Conservation (phyloP, 2,113 vertebrate genomes). For the Callocephalon fimbriatum region DNA sequence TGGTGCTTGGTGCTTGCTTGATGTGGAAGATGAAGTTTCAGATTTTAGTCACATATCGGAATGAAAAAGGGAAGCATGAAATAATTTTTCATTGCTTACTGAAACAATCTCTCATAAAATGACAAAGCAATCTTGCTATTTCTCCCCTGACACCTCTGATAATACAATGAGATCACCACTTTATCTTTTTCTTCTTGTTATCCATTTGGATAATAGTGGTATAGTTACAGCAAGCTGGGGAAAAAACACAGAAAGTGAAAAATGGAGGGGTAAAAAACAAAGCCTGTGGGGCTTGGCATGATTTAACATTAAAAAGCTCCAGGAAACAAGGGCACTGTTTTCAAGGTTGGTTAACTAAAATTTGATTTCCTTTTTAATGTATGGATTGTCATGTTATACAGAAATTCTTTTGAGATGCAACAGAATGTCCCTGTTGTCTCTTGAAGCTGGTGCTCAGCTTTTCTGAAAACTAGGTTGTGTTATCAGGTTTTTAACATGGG, state of each 20-base stretch:
- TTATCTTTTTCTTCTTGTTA: conserved; percentile 21
- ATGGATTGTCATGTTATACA: not conserved
- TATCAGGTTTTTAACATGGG: not conserved
- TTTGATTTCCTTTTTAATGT: not conserved
- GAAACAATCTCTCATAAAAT: not conserved
- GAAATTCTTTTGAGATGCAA: not conserved
- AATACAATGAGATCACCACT: conserved; percentile 18
- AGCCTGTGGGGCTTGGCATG: not conserved
- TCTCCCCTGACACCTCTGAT: conserved; percentile 24
- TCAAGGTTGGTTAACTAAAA: not conserved
- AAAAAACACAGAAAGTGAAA: not conserved
- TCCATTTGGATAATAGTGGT: not conserved
- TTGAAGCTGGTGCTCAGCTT: not conserved
- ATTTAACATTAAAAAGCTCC: not conserved
- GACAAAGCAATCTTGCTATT: conserved; percentile 20
- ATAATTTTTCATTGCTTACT: not conserved
- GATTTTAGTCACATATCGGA: not conserved
- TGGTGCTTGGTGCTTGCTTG: not conserved
- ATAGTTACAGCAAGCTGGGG: not conserved
- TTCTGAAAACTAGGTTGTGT: not conserved
- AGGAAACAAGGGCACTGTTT: not conserved
- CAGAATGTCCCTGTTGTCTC: not conserved
- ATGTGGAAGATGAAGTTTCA: not conserved
- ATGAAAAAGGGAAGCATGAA: not conserved
- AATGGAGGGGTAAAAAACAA: not conserved